A percentile compares a stretch with the other conserved stretches of the same genome.
Evolutionary conservation across 1,140 invertebrate genomes (phyloP).

Genomic region (Drosophila orena): DNA sequence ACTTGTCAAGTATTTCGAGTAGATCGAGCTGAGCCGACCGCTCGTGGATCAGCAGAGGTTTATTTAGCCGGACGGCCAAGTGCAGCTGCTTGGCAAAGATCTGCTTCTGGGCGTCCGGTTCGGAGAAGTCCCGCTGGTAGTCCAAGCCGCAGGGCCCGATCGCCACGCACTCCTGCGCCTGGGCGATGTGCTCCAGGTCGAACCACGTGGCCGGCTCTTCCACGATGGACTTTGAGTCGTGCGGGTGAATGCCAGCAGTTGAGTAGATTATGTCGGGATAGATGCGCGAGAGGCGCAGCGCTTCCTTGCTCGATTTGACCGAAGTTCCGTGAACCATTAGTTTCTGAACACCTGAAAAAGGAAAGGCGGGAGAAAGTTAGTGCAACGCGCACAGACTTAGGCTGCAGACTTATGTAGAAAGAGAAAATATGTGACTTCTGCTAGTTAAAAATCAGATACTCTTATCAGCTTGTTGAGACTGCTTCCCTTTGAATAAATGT

Average conservation of each 20-base stretch:
- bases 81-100: constrained; percentile 96
- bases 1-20: constrained; percentile 87
- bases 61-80: constrained; percentile 93
- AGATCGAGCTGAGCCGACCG: constrained; percentile 95
- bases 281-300: constrained; percentile 93
- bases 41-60: constrained; percentile 96
- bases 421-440: not conserved
- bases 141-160: constrained; percentile 97
- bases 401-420: constrained; percentile 6
- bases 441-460: not conserved
- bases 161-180: constrained; percentile 95
- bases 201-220: constrained; percentile 90
- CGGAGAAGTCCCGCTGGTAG: constrained; percentile 97
- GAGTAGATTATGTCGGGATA: constrained; percentile 96
- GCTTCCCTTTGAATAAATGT: too few species aligned
- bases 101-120: constrained; percentile 92
- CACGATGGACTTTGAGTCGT: constrained; percentile 97
- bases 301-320: constrained; percentile 95
- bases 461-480: not conserved
- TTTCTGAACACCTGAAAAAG: constrained; percentile 92
- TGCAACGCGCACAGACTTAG: constrained; percentile 47
- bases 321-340: constrained; percentile 97
- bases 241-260: constrained; percentile 97
- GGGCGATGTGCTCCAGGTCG: constrained; percentile 90
- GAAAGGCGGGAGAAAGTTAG: constrained; percentile 47